Base-by-base conservation (phyloP, 2,113 vertebrate genomes). In the Lichenostomus cassidix region DNA sequence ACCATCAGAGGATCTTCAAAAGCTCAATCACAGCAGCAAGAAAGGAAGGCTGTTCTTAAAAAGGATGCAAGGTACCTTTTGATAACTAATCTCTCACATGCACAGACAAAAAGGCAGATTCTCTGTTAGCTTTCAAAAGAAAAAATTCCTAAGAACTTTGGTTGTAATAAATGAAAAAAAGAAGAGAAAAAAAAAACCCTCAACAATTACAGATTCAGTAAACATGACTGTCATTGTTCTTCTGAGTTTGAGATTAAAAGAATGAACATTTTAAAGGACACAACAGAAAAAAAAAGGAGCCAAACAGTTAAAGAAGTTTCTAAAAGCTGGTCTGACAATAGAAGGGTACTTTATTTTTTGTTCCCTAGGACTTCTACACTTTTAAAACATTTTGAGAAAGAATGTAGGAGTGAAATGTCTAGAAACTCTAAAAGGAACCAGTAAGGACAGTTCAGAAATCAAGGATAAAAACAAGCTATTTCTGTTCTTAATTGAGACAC, bases 131-230 rank as follows among this genome's bases (percentile, higher is more conserved):
- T 65, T 91, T 87, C 70, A 56, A 75, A 92, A 68, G 22, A 73
- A 8, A 87, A 74, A 64, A 90, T 74, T 69, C 37, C 20, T 69
- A 69, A 90, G 63, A 90, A 77, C 4, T 91, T 76, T 29, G 7
- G 17, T 76, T 62, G 24, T 9, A 91, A 44, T 27, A 70, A 75
- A 75, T 41, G 27, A 75, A 81, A 86, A 81, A 89, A 65, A 37
- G 2, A 74, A 65, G 10, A 80, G 0, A 0, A 0, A 77, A 74
- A 76, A 76, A 86, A 69, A 29, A 0, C 3, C 3, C 7, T 53
- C 29, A n/a, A 23, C 50, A 62, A 87, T 76, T 21, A 73, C 8
- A 7, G 28, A 74, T 74, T 63, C 71, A 62, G 41, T 87, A 94
- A 91, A 88, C 49, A 94, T 82, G 49, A 58, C 1, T 63, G 2